Evolutionary conservation across 2,888 invertebrate genomes (phyloP), one percentile per base, ranked within the genome.

Genomic region (Diarsia rubi): DNA sequence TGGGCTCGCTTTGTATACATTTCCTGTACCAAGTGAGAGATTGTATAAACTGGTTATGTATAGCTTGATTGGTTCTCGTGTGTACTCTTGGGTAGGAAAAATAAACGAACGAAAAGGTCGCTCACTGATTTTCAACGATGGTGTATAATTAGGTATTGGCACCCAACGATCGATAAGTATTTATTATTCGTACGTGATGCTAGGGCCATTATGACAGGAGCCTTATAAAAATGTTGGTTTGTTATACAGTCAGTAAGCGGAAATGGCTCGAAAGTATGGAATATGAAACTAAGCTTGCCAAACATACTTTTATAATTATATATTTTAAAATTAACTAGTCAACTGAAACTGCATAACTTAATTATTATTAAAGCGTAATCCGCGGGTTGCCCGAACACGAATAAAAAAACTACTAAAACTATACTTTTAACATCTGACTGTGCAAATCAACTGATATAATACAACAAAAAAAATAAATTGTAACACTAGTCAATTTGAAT

Each of bases 401-500:
- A 21, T 42, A 66, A 47, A 9, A 24, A 54, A 47, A 21, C 5
- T 45, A 37, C 8, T 6, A 16, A 14, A 21, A 69, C n/a, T n/a
- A 54, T 47, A 24, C 54, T 71, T 63, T 59, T 54, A 19, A 59
- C 47, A 16, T 16, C 75, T 76, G 87, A 73, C 80, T 86, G 86
- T 85, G 69, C 79, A 82, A 84, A 80, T 70, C 64, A 81, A 78
- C 66, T 64, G 52, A 73, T 67, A 70, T 44, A 47, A 37, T 54
- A 74, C 64, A 59, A 45, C 9, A 21, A 66, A 44, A 44, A 8
- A 54, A 45, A 78, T 71, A 85, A 84, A 86, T 83, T 79, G 85
- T 84, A 83, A 80, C 86, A 88, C 92, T 92, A 92, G 92, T 92
- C 92, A 92, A 91, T 87, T 91, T 84, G 79, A 82, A 82, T 85